phyloP scores from a whole-genome alignment of 2,113 vertebrate species.

The Diphyllodes magnificus region DNA sequence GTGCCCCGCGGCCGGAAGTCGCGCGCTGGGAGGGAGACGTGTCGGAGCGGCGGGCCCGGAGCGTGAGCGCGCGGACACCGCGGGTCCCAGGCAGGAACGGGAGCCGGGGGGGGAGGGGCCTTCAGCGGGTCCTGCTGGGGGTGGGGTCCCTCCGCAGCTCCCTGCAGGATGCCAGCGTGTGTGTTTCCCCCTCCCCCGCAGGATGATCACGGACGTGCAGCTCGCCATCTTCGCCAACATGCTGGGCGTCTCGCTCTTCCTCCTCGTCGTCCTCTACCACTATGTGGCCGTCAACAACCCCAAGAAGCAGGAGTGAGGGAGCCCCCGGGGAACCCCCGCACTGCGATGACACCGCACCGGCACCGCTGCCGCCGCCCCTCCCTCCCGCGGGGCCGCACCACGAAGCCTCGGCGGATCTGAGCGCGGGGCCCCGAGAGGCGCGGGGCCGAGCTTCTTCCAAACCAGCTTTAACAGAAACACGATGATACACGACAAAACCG shows the following conservation, averaged over 20 bases:
- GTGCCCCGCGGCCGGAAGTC: not conserved
- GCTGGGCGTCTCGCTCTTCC: slow-evolving; percentile 94
- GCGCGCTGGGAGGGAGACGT: not conserved
- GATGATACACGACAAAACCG: not conserved
- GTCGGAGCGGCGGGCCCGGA: not conserved
- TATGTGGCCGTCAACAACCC: slow-evolving; percentile 98
- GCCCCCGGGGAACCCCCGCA: not conserved
- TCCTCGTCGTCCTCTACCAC: slow-evolving; percentile 94
- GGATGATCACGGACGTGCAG: slow-evolving; percentile 97
- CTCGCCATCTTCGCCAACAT: slow-evolving; percentile 98
- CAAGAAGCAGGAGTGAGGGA: slow-evolving; percentile 86
- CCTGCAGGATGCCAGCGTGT: not conserved
- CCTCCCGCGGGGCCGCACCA: not conserved
- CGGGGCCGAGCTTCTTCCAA: not conserved
- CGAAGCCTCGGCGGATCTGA: rapidly evolving
- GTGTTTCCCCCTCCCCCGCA: not conserved
- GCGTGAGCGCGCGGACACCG: not conserved
- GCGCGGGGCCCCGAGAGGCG: not conserved
- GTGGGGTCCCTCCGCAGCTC: not conserved
- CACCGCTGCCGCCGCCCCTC: no score
- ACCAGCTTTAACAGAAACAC: not conserved
- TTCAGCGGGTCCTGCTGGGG: rapidly evolving
- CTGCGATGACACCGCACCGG: no score
- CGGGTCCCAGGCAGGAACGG: not conserved
- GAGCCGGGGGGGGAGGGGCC: not conserved